Conservation (phyloP, 2,113 vertebrate genomes). For the Bufo bufo region DNA sequence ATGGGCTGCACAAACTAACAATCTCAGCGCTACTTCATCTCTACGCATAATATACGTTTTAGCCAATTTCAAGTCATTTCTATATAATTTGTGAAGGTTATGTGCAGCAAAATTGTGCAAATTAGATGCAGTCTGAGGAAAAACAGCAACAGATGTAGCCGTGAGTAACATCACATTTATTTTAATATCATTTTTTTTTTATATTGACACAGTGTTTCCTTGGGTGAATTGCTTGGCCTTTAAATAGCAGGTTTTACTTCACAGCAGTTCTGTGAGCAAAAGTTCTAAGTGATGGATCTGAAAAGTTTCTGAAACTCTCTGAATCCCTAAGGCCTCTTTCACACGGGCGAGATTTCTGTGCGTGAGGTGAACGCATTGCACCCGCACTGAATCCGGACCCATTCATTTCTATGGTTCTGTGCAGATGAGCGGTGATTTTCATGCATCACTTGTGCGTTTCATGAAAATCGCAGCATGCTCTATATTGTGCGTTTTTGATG, state of each 20-base stretch:
- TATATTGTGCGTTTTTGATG: too few species aligned
- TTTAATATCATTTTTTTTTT: conserved; percentile 37
- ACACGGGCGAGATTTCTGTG: too few species aligned
- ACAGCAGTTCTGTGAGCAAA: background rate
- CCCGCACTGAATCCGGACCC: too few species aligned
- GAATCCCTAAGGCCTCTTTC: too few species aligned
- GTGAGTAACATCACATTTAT: conserved; percentile 45
- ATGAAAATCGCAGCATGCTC: too few species aligned
- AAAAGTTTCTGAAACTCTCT: background rate
- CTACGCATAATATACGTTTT: background rate
- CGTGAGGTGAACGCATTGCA: too few species aligned
- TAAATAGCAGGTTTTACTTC: conserved; percentile 34
- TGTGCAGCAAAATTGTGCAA: conserved; percentile 16
- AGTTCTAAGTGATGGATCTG: background rate
- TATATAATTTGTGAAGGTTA: background rate
- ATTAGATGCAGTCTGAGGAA: conserved; percentile 33
- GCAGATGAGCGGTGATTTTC: too few species aligned
- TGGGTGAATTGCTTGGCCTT: conserved; percentile 20
- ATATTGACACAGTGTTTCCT: conserved; percentile 29
- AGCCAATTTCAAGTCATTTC: background rate
- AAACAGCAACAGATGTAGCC: conserved; percentile 53
- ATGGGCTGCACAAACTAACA: background rate
- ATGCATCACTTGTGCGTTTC: too few species aligned
- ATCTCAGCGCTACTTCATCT: background rate
- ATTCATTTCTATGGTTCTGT: too few species aligned